Evolutionary conservation across 2,888 invertebrate genomes (phyloP), one percentile per base, ranked within the genome.

Genomic region (Xestia c-nigrum): DNA sequence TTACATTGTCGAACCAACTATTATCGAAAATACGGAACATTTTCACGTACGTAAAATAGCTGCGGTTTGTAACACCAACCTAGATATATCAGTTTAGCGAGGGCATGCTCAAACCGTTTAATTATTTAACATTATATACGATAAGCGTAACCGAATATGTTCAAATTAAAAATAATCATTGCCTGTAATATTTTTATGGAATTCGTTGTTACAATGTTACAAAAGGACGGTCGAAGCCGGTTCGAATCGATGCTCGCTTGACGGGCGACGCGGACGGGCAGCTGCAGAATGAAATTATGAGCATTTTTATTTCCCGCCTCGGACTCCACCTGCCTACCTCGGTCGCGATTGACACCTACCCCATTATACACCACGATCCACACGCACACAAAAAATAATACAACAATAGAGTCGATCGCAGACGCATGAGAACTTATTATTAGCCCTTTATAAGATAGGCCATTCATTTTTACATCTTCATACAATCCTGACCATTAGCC

Each of bases 221-320:
- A 95, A 96, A 95, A 94, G 94, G 94, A 93, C 93, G 91, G 91
- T 46, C 40, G 57, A 89, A 90, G 90, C 89, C 89, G 90, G 90
- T 88, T 92, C 94, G 92, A 92, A 94, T 94, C 94, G 94, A 93
- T 92, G 94, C 92, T 91, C 93, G 93, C 89, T 94, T 93, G 95
- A 94, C 95, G 91, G 95, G 96, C 96, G 95, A 94, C 95, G 91
- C 95, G 96, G 95, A 94, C 95, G 91, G 95, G 96, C 96, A 96
- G 96, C 96, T 96, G 96, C 96, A 93, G 93, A 94, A 92, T 94
- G 91, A 94, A 96, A 96, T 96, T 96, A 96, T 96, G 95, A 94
- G 91, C 94, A 95, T 95, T 96, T 96, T 95, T 95, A 95, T 96
- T 93, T 94, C 92, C 91, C 92, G 86, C 84, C 87, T 85, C 82